Percentiles rank a stretch among this genome's conserved stretches.
phyloP scores from a whole-genome alignment of 2,113 vertebrate species.

The Lepus americanus region DNA sequence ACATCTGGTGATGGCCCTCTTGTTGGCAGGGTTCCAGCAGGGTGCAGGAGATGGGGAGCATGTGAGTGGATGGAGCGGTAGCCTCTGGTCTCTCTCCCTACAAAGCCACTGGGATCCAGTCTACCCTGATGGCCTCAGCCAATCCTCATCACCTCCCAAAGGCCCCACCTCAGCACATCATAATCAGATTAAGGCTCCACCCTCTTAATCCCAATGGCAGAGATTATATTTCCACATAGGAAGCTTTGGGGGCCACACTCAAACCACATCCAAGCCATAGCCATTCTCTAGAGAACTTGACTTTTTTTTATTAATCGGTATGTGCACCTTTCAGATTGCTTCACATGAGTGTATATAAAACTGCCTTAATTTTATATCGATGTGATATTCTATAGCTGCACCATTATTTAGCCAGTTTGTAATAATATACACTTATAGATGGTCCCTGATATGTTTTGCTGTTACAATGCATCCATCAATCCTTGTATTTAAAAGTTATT shows the following conservation, averaged over 20 bases:
- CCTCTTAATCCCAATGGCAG: background rate
- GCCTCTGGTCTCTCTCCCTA: background rate
- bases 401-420: background rate
- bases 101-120: background rate
- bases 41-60: background rate
- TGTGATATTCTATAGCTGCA: background rate
- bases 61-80: background rate
- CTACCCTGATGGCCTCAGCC: background rate
- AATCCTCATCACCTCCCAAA: background rate
- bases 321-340: background rate
- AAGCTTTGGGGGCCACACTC: background rate
- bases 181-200: background rate
- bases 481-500: background rate
- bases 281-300: background rate
- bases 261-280: background rate
- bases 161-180: background rate
- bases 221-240: background rate
- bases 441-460: background rate
- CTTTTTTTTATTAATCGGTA: accelerated
- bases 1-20: background rate
- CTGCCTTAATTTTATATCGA: background rate
- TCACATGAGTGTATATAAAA: background rate
- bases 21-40: background rate
- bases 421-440: background rate
- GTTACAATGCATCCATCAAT: background rate